phyloP scores from a whole-genome alignment of 2,888 invertebrate genomes.

The Ferdinandea cuprea region DNA sequence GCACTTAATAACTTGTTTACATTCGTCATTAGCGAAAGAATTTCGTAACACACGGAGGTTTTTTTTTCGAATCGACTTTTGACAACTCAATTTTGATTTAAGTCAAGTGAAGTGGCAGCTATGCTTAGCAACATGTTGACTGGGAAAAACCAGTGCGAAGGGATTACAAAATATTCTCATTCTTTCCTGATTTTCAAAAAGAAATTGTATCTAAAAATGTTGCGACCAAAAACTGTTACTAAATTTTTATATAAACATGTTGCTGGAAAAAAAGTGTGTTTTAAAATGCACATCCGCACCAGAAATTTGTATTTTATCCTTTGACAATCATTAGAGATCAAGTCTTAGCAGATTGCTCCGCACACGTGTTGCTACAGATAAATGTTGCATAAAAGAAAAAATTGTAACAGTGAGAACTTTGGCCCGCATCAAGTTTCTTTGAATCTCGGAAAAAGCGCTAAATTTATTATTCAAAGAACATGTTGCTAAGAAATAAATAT shows the following conservation, averaged over 20 bases:
- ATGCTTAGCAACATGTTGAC: not conserved
- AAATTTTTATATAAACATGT: not conserved
- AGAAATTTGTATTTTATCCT: too few species aligned
- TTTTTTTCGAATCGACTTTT: not conserved
- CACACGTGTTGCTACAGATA: too few species aligned
- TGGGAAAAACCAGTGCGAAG: not conserved
- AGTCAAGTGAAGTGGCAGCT: not conserved
- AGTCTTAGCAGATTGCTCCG: too few species aligned
- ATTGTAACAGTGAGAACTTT: too few species aligned
- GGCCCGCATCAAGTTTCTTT: too few species aligned
- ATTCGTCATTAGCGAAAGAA: constrained; percentile 65
- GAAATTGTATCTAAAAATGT: constrained; percentile 1
- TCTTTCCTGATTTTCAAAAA: not conserved
- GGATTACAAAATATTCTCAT: too few species aligned
- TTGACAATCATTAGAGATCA: too few species aligned
- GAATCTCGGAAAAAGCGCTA: too few species aligned
- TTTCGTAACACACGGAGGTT: constrained; percentile 40
- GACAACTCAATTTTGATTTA: constrained; percentile 16
- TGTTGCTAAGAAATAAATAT: too few species aligned
- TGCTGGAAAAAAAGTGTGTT: not conserved
- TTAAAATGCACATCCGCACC: too few species aligned
- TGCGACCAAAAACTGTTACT: not conserved
- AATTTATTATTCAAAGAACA: too few species aligned
- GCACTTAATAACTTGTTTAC: constrained; percentile 75
- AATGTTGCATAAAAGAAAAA: too few species aligned